Evolutionary conservation across 2,888 invertebrate species (phyloP).

Genomic region (Pollenia griseotomentosa): DNA sequence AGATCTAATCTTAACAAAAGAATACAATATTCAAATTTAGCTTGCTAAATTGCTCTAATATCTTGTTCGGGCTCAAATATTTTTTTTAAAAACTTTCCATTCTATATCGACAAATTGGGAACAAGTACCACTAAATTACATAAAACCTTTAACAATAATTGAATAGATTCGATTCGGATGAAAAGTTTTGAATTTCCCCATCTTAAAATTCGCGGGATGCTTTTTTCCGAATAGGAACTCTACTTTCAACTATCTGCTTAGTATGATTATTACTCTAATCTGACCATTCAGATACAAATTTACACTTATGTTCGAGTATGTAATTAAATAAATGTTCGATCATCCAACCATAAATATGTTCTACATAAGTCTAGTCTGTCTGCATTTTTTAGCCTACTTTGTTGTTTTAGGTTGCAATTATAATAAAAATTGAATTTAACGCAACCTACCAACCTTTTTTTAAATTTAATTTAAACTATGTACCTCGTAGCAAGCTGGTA

Average conservation of each 20-base stretch:
- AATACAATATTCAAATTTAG: no score
- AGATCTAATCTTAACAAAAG: no score
- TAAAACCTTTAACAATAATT: no score
- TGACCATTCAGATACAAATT: slow-evolving; percentile 24
- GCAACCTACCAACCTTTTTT: slow-evolving; percentile 20
- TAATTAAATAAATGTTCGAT: neutral
- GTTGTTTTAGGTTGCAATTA: slow-evolving; percentile 49
- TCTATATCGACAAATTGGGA: no score
- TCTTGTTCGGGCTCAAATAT: no score
- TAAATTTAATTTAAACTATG: slow-evolving; percentile 23
- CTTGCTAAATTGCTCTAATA: no score
- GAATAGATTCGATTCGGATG: no score
- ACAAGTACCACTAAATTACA: no score
- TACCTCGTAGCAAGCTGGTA: neutral
- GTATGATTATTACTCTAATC: slow-evolving; percentile 9
- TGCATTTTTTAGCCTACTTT: slow-evolving; percentile 33
- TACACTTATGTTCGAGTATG: slow-evolving; percentile 33
- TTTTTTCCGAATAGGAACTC: no score
- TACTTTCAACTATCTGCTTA: neutral
- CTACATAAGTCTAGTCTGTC: slow-evolving; percentile 2
- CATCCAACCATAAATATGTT: neutral
- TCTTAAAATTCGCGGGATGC: no score
- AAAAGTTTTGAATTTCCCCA: no score
- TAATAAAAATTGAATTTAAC: slow-evolving; percentile 37
- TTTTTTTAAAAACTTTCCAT: no score